Conservation (phyloP, 2,113 vertebrate genomes). For the Proteles cristata region DNA sequence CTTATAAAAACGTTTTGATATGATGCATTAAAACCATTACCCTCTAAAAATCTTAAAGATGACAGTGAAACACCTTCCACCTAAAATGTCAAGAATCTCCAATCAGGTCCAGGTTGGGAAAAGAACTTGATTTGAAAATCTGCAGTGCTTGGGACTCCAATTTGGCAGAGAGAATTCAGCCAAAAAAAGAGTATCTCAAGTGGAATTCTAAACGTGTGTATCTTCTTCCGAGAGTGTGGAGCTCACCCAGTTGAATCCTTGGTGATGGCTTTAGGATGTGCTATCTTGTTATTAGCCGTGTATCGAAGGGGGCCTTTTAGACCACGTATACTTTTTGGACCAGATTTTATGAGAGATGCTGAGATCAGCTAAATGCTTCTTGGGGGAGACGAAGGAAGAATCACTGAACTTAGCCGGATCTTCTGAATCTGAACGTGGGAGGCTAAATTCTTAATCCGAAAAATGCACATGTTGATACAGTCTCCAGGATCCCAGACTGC, state of each 20-base stretch:
- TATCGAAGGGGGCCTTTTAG: constrained; percentile 47
- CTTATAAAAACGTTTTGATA: not conserved
- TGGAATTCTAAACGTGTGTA: constrained; percentile 60
- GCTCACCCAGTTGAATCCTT: not conserved
- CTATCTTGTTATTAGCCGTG: constrained; percentile 9
- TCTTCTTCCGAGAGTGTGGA: constrained; percentile 38
- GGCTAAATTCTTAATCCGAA: constrained; percentile 36
- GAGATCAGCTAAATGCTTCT: not conserved
- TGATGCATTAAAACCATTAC: not conserved
- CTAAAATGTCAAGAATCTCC: not conserved
- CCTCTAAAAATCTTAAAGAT: not conserved
- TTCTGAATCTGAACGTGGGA: constrained; percentile 11
- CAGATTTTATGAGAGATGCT: constrained; percentile 26
- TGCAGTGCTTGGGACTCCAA: not conserved
- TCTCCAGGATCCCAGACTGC: not conserved
- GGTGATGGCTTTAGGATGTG: constrained; percentile 28
- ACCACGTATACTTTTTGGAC: constrained; percentile 28
- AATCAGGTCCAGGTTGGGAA: not conserved
- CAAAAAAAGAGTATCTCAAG: constrained; percentile 44
- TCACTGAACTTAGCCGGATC: not conserved
- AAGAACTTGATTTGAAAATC: not conserved
- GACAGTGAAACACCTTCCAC: not conserved
- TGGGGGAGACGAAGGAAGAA: not conserved
- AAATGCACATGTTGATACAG: not conserved
- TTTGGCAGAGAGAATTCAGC: constrained; percentile 6